Evolutionary conservation across 1,140 invertebrate genomes (phyloP).

Genomic region (Ips nitidus): DNA sequence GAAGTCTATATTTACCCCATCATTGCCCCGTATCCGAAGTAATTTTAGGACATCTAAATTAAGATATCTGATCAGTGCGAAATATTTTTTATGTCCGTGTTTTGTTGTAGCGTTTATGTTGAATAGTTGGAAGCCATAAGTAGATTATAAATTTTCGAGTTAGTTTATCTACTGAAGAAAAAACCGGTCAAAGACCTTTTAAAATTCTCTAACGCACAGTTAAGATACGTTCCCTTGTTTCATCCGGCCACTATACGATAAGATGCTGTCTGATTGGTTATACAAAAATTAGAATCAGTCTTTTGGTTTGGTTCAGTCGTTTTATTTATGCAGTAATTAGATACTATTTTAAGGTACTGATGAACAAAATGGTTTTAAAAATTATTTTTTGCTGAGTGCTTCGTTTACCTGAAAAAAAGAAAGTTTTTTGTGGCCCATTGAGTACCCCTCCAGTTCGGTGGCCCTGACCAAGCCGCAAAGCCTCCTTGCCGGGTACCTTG

Average conservation of each 20-base stretch:
- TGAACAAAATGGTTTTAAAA: no score
- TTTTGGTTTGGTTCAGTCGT: neutral
- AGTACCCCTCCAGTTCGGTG: no score
- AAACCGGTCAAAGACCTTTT: conserved; percentile 2
- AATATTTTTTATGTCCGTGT: neutral
- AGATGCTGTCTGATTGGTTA: neutral
- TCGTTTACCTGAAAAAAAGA: no score
- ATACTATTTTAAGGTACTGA: neutral
- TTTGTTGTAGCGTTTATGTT: neutral
- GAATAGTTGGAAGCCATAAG: neutral
- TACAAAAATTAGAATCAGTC: neutral
- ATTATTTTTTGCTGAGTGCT: no score
- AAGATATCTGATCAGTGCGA: conserved; percentile 10
- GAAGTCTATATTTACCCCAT: conserved; percentile 16
- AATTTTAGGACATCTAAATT: conserved; percentile 17
- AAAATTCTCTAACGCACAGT: neutral
- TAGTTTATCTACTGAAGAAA: neutral
- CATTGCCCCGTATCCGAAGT: neutral
- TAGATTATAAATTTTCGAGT: neutral
- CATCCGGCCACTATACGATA: neutral
- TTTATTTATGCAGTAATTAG: neutral
- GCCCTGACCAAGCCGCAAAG: no score
- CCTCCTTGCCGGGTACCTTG: no score
- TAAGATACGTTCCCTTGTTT: conserved; percentile 4
- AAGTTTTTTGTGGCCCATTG: no score